Evolutionary conservation across 2,888 invertebrate genomes (phyloP).

Genomic region (Synergus umbraculus): DNA sequence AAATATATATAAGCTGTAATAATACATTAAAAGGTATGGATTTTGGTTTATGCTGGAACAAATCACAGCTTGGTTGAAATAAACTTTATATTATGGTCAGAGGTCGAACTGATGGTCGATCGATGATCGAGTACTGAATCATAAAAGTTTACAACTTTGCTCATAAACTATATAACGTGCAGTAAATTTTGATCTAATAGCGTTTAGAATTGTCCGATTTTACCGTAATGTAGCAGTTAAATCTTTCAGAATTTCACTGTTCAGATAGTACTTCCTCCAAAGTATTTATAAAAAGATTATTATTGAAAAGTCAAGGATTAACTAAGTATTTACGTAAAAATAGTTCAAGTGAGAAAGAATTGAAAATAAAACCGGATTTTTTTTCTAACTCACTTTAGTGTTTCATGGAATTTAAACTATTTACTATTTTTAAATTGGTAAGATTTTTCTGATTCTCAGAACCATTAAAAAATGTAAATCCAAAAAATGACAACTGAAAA

Average conservation of each 20-base stretch:
- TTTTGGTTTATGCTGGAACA: conserved; percentile 21
- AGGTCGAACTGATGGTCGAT: conserved; percentile 32
- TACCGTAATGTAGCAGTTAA: conserved; percentile 33
- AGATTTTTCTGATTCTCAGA: too few relatives aligned
- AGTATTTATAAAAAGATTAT: background rate
- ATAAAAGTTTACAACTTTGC: conserved; percentile 31
- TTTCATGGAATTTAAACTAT: too few relatives aligned
- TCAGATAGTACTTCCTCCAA: background rate
- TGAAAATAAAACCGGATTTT: too few relatives aligned
- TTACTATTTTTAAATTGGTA: too few relatives aligned
- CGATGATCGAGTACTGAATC: conserved; percentile 30
- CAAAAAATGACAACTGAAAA: background rate
- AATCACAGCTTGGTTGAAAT: background rate
- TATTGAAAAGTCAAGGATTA: too few relatives aligned
- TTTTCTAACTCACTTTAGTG: too few relatives aligned
- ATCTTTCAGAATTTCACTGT: background rate
- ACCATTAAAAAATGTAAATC: too few relatives aligned
- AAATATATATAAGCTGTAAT: background rate
- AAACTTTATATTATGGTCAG: conserved; percentile 27
- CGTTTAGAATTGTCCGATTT: conserved; percentile 20
- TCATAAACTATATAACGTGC: conserved; percentile 26
- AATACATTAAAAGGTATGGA: background rate
- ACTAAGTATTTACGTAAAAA: too few relatives aligned
- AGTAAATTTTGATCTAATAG: conserved; percentile 37
- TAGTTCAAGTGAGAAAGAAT: too few relatives aligned